Percentiles rank a stretch among this genome's conserved stretches.
Evolutionary conservation across 2,888 invertebrate genomes (phyloP).

Genomic region (Nipponacmea schrenckii): DNA sequence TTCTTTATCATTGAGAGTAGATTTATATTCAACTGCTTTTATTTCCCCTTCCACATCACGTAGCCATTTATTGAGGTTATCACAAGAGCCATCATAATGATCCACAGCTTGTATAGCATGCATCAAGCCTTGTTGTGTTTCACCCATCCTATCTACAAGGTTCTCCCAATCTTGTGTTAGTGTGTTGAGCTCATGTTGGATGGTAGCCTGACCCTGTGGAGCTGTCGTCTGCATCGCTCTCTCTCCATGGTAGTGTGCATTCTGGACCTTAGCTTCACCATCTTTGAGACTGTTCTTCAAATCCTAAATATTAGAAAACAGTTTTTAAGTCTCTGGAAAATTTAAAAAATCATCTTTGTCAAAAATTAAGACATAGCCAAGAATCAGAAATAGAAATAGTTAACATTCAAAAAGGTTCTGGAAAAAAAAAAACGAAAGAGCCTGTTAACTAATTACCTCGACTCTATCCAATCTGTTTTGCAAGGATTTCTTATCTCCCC

Average conservation of each 20-base stretch:
- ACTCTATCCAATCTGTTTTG: slow-evolving; percentile 67
- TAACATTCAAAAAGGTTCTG: no score
- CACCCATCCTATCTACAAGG: slow-evolving; percentile 84
- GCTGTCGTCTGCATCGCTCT: slow-evolving; percentile 91
- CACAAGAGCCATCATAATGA: slow-evolving; percentile 82
- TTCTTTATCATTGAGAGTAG: slow-evolving; percentile 83
- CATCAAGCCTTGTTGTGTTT: slow-evolving; percentile 84
- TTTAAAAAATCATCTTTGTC: no score
- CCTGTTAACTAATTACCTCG: slow-evolving; percentile 32
- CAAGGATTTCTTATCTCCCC: slow-evolving; percentile 85
- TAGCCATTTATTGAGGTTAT: slow-evolving; percentile 84
- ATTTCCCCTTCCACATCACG: slow-evolving; percentile 85
- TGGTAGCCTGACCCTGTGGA: slow-evolving; percentile 89
- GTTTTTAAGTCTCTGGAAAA: neutral
- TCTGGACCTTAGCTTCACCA: slow-evolving; percentile 78
- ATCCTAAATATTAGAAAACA: slow-evolving; percentile 46
- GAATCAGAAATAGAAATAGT: no score
- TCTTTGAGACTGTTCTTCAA: slow-evolving; percentile 50
- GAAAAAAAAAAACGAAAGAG: no score
- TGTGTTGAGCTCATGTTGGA: slow-evolving; percentile 84
- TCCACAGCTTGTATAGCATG: slow-evolving; percentile 82
- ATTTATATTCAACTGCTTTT: slow-evolving; percentile 84
- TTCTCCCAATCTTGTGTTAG: slow-evolving; percentile 87
- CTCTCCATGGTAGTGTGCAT: slow-evolving; percentile 86
- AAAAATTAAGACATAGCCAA: no score